phyloP scores from a whole-genome alignment of 2,113 vertebrate genomes.

The Seriola dumerili region DNA sequence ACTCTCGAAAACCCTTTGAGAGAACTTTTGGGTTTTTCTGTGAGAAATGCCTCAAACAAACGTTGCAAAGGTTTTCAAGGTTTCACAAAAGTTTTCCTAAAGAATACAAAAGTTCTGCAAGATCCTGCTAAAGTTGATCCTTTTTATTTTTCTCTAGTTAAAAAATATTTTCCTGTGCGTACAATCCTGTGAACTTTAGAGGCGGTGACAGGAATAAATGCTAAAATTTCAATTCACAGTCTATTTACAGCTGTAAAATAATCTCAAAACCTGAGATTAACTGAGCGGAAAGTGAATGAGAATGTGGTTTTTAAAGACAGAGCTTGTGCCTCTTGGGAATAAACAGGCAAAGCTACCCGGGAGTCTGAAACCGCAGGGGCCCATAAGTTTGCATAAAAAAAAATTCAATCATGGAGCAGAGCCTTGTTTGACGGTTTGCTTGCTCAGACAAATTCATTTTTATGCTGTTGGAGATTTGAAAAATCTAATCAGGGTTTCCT shows the following conservation, averaged over 20 bases:
- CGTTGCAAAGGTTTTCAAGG: no score
- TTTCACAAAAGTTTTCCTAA: no score
- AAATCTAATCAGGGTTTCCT: constrained; percentile 15
- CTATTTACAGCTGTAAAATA: neutral
- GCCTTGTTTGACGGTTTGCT: constrained; percentile 22
- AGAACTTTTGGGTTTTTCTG: no score
- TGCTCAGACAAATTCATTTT: constrained; percentile 34
- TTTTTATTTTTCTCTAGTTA: no score
- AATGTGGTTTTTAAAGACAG: neutral
- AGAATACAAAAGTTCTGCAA: no score
- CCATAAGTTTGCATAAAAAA: neutral
- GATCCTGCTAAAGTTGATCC: no score
- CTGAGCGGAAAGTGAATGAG: neutral
- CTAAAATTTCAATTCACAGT: neutral
- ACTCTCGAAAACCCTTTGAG: no score
- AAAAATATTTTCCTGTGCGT: no score
- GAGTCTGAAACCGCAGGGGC: constrained; percentile 5
- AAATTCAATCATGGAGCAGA: constrained; percentile 4
- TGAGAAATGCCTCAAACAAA: no score
- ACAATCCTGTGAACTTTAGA: neutral
- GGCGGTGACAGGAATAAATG: neutral
- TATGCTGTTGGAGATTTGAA: neutral
- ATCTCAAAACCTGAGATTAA: neutral
- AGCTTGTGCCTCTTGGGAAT: neutral
- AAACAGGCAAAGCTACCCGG: neutral